A percentile compares a stretch with the other conserved stretches of the same genome.
Evolutionary conservation across 2,113 vertebrate species (phyloP).

Genomic region (Planiliza haematocheilus): DNA sequence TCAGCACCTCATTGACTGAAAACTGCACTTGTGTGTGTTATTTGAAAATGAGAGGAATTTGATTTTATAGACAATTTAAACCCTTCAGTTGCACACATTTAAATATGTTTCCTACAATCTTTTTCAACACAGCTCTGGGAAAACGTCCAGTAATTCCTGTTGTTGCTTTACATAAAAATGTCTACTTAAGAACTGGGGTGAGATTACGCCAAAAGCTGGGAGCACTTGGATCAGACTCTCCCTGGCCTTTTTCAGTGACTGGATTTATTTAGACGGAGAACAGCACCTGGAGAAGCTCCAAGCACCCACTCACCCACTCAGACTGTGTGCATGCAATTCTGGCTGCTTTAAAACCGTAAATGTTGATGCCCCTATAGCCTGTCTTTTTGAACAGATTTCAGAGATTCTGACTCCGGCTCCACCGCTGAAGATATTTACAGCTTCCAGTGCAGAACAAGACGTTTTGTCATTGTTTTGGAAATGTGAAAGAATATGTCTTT

Average conservation of each 20-base stretch:
- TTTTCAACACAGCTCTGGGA: constrained; percentile 77
- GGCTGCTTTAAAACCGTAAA: constrained; percentile 43
- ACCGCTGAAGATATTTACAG: constrained; percentile 32
- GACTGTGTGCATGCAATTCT: constrained; percentile 55
- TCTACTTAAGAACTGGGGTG: constrained; percentile 55
- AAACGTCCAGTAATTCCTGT: constrained; percentile 73
- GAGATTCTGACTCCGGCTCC: constrained; percentile 13
- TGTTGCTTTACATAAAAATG: constrained; percentile 73
- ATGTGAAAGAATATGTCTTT: constrained; percentile 52
- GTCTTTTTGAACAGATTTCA: constrained; percentile 34
- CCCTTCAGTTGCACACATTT: constrained; percentile 69
- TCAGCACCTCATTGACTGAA: constrained; percentile 38
- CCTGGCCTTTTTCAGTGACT: constrained; percentile 60
- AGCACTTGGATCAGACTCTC: constrained; percentile 61
- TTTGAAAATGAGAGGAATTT: constrained; percentile 64
- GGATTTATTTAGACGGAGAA: constrained; percentile 67
- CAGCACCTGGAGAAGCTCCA: constrained; percentile 75
- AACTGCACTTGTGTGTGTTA: constrained; percentile 63
- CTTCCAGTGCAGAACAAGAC: constrained; percentile 48
- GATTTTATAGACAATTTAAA: constrained; percentile 83
- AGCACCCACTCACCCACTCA: constrained; percentile 50
- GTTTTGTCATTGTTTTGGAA: constrained; percentile 74
- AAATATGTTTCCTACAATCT: constrained; percentile 82
- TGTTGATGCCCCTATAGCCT: constrained; percentile 36
- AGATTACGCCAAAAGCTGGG: constrained; percentile 63